These are phyloP conservation scores for Blastobasis adustella DNA, from an alignment of 2,888 invertebrate genomes.

Conservation along the genomic window DNA sequence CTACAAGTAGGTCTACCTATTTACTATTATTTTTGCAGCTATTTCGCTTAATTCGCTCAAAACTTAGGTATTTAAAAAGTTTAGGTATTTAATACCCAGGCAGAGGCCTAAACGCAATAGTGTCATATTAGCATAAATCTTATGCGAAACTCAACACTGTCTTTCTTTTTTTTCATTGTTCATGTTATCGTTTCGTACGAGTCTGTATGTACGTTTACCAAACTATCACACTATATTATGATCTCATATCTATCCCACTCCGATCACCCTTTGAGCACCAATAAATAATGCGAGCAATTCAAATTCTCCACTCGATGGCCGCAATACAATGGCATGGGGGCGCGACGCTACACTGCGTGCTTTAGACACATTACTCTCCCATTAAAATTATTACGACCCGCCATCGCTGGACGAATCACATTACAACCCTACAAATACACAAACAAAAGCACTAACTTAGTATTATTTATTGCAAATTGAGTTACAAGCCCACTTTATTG, in stretches of 20 bases:
- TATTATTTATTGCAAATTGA: conserved; percentile 51
- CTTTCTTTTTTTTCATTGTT: no score
- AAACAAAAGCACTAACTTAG: conserved; percentile 33
- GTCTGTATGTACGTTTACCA: no score
- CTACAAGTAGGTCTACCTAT: no score
- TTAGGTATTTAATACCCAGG: no score
- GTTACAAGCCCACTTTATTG: conserved; percentile 48
- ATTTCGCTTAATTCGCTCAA: no score
- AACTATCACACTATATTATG: no score
- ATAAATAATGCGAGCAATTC: conserved; percentile 51
- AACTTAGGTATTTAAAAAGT: no score
- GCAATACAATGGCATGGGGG: conserved; percentile 26
- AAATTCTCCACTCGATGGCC: conserved; percentile 37
- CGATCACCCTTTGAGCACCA: conserved; percentile 30
- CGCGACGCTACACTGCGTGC: conserved; percentile 35
- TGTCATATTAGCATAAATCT: no score
- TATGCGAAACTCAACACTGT: no score
- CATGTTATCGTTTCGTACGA: no score
- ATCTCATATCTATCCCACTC: not conserved
- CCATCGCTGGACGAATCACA: conserved; percentile 28
- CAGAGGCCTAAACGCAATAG: no score
- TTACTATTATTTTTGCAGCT: no score
- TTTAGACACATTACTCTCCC: conserved; percentile 37
- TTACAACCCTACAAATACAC: conserved; percentile 20
- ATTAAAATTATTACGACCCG: conserved; percentile 57